Evolutionary conservation across 2,888 invertebrate species (phyloP).

Genomic region (Campopleginae sp.): DNA sequence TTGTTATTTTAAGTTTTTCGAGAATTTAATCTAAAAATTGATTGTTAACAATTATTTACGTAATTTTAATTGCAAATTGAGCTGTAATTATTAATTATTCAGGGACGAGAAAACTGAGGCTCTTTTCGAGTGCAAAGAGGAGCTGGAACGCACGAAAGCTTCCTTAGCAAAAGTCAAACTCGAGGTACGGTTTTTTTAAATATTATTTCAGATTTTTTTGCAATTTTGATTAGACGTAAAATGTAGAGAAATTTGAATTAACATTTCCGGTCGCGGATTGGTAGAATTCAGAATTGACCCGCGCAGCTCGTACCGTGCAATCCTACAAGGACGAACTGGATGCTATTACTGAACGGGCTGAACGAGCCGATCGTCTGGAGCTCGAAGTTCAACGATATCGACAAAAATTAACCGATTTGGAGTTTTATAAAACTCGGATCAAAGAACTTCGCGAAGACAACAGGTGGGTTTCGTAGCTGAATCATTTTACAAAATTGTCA

Average conservation of each 20-base stretch:
- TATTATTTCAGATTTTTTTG: not conserved
- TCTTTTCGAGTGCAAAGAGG: slow-evolving; percentile 94
- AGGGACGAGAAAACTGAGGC: slow-evolving; percentile 97
- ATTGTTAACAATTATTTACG: not conserved
- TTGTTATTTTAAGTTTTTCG: slow-evolving; percentile 24
- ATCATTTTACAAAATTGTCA: not conserved
- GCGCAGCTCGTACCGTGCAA: slow-evolving; percentile 94
- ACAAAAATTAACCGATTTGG: slow-evolving; percentile 95
- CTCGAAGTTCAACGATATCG: slow-evolving; percentile 94
- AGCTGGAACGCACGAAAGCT: slow-evolving; percentile 92
- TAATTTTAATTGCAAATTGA: not conserved
- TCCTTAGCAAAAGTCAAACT: slow-evolving; percentile 91
- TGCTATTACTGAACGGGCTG: slow-evolving; percentile 95
- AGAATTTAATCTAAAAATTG: slow-evolving; percentile 48
- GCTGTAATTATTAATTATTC: slow-evolving; percentile 53
- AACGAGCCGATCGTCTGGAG: slow-evolving; percentile 93
- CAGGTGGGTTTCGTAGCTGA: slow-evolving; percentile 75
- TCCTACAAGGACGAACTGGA: slow-evolving; percentile 97
- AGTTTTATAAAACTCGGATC: slow-evolving; percentile 96
- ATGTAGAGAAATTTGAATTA: not conserved
- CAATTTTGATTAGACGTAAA: not conserved
- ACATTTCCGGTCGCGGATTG: slow-evolving; percentile 45
- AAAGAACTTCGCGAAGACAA: slow-evolving; percentile 97
- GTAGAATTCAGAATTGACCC: slow-evolving; percentile 88
- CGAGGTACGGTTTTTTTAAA: slow-evolving; percentile 83